Percentiles rank a stretch among this genome's conserved stretches.
These are phyloP conservation scores for Brachyptera putata DNA, from an alignment of 2,888 invertebrate species.

Conservation along the genomic window DNA sequence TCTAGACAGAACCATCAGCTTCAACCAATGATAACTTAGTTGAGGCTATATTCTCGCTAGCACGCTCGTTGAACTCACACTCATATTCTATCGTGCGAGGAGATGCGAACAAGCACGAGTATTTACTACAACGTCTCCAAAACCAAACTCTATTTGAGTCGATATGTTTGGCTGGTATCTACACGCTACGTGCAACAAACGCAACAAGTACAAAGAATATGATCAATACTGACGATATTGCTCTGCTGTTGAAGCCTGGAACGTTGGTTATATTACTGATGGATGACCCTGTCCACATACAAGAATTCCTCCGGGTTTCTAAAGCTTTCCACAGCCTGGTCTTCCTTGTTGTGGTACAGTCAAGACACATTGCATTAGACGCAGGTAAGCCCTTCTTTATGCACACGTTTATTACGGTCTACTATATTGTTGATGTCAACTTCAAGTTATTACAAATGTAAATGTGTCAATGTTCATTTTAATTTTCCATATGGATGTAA, in stretches of 20 bases:
- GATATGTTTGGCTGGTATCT: constrained; percentile 25
- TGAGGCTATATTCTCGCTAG: constrained; percentile 19
- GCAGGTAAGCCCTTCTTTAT: no score
- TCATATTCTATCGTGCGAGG: constrained; percentile 29
- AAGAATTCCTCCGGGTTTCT: constrained; percentile 24
- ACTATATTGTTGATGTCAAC: no score
- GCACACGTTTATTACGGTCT: no score
- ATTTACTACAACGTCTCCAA: constrained; percentile 22
- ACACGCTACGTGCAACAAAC: constrained; percentile 12
- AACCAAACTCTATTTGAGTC: constrained; percentile 18
- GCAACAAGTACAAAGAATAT: no score
- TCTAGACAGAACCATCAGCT: no score
- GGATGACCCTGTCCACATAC: constrained; percentile 25
- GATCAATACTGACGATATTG: constrained; percentile 24
- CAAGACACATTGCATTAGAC: constrained; percentile 2
- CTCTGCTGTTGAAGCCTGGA: constrained; percentile 23
- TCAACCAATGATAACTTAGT: not conserved
- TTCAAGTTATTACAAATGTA: no score
- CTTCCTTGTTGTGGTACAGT: constrained; percentile 23
- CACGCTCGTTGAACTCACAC: constrained; percentile 6
- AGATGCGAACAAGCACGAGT: constrained; percentile 18
- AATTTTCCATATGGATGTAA: no score
- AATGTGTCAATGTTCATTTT: no score
- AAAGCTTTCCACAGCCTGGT: constrained; percentile 21
- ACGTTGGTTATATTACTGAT: constrained; percentile 26